phyloP scores from a whole-genome alignment of 2,888 invertebrate species.

The Torymus texanus region DNA sequence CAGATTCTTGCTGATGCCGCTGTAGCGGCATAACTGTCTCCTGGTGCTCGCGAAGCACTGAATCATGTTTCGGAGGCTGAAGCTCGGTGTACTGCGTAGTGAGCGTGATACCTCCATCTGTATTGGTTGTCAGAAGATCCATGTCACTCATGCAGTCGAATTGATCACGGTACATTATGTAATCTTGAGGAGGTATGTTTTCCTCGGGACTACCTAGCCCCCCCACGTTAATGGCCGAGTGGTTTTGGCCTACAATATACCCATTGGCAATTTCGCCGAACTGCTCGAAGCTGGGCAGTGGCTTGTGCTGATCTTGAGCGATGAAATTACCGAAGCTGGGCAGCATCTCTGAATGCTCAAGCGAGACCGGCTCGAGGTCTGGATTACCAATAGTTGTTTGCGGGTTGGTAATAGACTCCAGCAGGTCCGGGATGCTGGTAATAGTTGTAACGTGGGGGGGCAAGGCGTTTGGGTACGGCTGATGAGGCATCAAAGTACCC shows the following conservation, averaged over 20 bases:
- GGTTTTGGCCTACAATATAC: slow-evolving; percentile 77
- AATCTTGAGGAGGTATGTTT: slow-evolving; percentile 75
- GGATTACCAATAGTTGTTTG: slow-evolving; percentile 89
- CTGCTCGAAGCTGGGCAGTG: slow-evolving; percentile 82
- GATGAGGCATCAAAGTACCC: slow-evolving; percentile 74
- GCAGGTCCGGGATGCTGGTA: slow-evolving; percentile 75
- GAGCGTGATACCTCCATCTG: slow-evolving; percentile 58
- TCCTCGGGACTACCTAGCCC: slow-evolving; percentile 80
- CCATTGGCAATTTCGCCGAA: slow-evolving; percentile 77
- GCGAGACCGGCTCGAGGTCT: slow-evolving; percentile 56
- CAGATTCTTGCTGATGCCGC: slow-evolving; percentile 66
- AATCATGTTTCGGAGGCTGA: slow-evolving; percentile 57
- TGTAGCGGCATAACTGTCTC: slow-evolving; percentile 55
- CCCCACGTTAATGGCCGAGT: slow-evolving; percentile 86
- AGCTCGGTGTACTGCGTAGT: slow-evolving; percentile 51
- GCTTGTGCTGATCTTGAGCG: slow-evolving; percentile 71
- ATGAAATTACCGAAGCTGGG: slow-evolving; percentile 70
- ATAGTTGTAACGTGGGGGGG: slow-evolving; percentile 90
- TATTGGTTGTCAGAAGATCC: slow-evolving; percentile 56
- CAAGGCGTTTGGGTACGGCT: slow-evolving; percentile 88
- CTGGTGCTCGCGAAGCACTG: slow-evolving; percentile 54
- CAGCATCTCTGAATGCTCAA: slow-evolving; percentile 57
- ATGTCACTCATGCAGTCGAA: slow-evolving; percentile 64
- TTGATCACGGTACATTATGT: slow-evolving; percentile 57
- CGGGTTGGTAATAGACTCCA: slow-evolving; percentile 75